Evolutionary conservation across 1,140 invertebrate genomes (phyloP).

Genomic region (Drosophila virilis): DNA sequence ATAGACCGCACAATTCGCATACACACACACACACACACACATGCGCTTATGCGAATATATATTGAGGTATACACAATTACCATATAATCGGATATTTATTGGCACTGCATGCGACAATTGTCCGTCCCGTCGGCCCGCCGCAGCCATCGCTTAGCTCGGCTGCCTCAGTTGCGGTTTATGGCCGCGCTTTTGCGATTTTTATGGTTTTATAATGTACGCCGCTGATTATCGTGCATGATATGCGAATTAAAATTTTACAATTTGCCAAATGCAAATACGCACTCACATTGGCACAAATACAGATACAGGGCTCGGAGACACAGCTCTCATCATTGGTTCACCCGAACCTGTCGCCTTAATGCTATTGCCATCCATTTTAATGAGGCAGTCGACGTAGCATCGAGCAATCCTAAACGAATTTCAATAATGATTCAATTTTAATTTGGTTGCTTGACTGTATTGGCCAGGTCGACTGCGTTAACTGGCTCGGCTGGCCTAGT

Average conservation of each 20-base stretch:
- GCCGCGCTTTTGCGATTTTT: conserved; percentile 75
- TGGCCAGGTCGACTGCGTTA: background rate
- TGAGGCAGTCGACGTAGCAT: conserved; percentile 35
- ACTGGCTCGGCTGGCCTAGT: conserved; percentile 8
- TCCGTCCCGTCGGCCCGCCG: conserved; percentile 19
- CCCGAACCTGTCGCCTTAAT: conserved; percentile 38
- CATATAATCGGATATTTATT: conserved; percentile 82
- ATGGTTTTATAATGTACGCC: conserved; percentile 80
- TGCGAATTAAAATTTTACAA: conserved; percentile 82
- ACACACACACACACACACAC: conserved; percentile 12
- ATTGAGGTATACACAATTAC: conserved; percentile 60
- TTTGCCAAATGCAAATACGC: conserved; percentile 77
- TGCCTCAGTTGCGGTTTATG: conserved; percentile 57
- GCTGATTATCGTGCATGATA: conserved; percentile 82
- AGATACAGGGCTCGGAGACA: conserved; percentile 4
- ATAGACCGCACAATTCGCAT: conserved; percentile 12
- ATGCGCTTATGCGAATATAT: background rate
- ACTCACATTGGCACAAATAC: background rate
- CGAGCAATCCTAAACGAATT: conserved; percentile 54
- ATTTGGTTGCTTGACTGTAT: conserved; percentile 63
- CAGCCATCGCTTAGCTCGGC: conserved; percentile 5
- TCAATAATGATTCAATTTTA: conserved; percentile 83
- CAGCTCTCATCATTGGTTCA: conserved; percentile 13
- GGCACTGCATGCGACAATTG: conserved; percentile 76
- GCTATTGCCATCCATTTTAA: conserved; percentile 61